Base-by-base conservation (phyloP, 2,113 vertebrate species). In the Ellobius talpinus region DNA sequence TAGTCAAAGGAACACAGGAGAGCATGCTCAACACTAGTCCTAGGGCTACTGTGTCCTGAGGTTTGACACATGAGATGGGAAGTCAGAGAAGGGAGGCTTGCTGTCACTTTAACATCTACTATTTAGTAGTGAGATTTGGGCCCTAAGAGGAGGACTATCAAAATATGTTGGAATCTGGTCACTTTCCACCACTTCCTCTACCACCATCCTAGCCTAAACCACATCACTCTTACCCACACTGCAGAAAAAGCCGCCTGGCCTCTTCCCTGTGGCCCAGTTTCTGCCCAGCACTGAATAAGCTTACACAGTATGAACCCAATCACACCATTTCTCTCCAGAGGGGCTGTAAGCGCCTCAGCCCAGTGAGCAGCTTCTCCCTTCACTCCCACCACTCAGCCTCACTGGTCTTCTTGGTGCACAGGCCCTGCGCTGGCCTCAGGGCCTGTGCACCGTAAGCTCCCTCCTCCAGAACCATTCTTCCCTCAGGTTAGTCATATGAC, bases 151-250 rank as follows among this genome's bases (percentile, higher is more conserved):
- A 92, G 23, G n/a, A 91, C 50, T 74, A 70, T 72, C 50, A 58
- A 74, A 81, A 72, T 55, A 50, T 11, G 23, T 5, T 88, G 66
- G 90, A 50, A 68, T 93, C 72, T 45, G 65, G 61, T 85, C 66
- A 16, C 78, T 50, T 65, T 36, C 74, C 36, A 82, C 61, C 70
- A 89, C 86, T 95, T 94, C 94, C 88, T 74, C 87, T 85, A 50
- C 85, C 70, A 26, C 9, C 13, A 55, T 26, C 76, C 90, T 36
- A 42, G 29, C 61, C 73, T 76, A 87, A 95, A 79, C 76, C 86
- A 70, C 72, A 47, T 58, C 63, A 45, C 68, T 86, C 81, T 94
- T 36, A 68, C 91, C 82, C 9, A 68, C 1, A 2, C 61, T 31
- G 26, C 55, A 12, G 72, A 82, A 93, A 84, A 2, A 87, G 68